Evolutionary conservation across 2,888 invertebrate species (phyloP), one percentile per base, ranked within the genome.

Genomic region (Eupelmus urozonus): DNA sequence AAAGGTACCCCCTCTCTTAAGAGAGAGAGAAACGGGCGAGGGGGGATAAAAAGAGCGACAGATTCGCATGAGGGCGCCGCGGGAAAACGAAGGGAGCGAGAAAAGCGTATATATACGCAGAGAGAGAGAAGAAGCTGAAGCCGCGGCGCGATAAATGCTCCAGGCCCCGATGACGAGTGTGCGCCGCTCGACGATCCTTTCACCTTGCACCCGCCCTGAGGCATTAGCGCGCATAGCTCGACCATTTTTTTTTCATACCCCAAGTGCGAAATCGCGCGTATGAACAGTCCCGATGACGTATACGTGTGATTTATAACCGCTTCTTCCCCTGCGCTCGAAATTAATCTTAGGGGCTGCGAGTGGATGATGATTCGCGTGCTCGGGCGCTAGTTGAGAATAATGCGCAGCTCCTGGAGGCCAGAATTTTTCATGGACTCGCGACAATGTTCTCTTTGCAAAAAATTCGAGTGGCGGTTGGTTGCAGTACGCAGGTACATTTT

Each of bases 81-180:
- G 25, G 1, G 55, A 5, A 16, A 55, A 55, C 40, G 69, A 42
- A 62, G 20, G 79, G 74, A 65, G 67, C 66, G 59, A 34, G 59
- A 63, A 63, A 70, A 76, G 59, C 59, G 71, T 57, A 71, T 70
- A 71, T 71, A 76, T 65, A 11, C 40, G 62, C 59, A n/a, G 49
- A 51, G 51, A 59, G 57, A 13, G 23, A 59, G 74, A 74, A 66
- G 16, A 45, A 45, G 13, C 2, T 45, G 3, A 25, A 25, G 20
- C 11, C 13, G 42, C 18, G 34, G 20, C 11, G n/a, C 65, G 66
- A 73, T 53, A 66, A 65, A 74, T 65, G 27, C 11, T 53, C 45
- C 13, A 45, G 9, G 45, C 13, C 9, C 20, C 53, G 13, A 16
- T 5, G 51, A 53, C 1, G 29, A 25, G 42, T n/a, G 20, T 2